Evolutionary conservation across 2,113 vertebrate species (phyloP).

Genomic region (Mionectes macconnelli): DNA sequence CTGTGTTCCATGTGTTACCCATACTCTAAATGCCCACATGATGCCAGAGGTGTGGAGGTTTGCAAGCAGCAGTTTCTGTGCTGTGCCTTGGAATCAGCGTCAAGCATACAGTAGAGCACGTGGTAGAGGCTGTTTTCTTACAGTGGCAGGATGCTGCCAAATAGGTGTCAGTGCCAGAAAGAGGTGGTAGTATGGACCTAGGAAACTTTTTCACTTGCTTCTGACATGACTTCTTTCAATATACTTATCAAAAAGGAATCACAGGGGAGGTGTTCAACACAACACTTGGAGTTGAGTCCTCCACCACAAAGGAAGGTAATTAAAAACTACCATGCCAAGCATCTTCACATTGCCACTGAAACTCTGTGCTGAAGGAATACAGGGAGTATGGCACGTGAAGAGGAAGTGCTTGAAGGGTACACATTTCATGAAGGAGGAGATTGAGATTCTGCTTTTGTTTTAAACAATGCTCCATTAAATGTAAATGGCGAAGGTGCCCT

Average conservation of each 20-base stretch:
- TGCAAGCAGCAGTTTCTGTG: not conserved
- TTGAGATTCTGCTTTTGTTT: not conserved
- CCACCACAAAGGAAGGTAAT: not conserved
- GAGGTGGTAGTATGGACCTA: not conserved
- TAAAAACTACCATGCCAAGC: not conserved
- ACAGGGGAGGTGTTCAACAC: not conserved
- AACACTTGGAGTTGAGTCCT: not conserved
- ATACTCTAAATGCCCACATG: not conserved
- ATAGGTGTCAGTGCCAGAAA: not conserved
- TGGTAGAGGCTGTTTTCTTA: not conserved
- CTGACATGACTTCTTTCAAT: not conserved
- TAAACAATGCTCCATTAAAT: not conserved
- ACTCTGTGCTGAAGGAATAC: not conserved
- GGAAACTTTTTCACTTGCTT: not conserved
- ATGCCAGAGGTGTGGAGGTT: not conserved
- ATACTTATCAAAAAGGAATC: not conserved
- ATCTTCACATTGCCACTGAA: not conserved
- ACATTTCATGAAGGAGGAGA: not conserved
- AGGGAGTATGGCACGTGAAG: not conserved
- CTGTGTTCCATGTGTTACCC: fast-evolving
- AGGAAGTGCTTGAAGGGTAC: not conserved
- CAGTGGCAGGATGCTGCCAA: not conserved
- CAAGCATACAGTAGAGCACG: not conserved
- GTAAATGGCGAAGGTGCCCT: not conserved
- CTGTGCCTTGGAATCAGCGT: not conserved